Conservation (phyloP, 2,113 vertebrate genomes). For the Ranitomeya variabilis region DNA sequence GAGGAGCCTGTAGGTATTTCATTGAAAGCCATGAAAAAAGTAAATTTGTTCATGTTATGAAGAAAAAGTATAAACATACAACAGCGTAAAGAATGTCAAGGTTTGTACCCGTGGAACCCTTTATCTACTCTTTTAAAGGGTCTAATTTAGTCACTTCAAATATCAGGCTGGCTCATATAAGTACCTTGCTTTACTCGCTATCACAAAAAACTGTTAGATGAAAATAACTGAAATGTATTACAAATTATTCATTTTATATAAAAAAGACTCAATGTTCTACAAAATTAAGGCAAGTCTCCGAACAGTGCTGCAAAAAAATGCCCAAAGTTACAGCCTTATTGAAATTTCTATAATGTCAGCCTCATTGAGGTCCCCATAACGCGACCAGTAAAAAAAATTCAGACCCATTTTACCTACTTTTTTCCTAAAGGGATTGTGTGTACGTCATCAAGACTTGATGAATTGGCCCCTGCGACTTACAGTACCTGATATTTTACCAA, state of each 20-base stretch:
- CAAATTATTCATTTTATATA: background rate
- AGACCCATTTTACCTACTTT: too few relatives aligned
- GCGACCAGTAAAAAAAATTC: too few relatives aligned
- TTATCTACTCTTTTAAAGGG: background rate
- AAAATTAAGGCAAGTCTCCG: background rate
- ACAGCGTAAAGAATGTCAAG: background rate
- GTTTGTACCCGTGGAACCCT: background rate
- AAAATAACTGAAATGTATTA: background rate
- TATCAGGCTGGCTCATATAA: background rate
- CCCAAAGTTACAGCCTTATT: too few relatives aligned
- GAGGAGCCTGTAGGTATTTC: background rate
- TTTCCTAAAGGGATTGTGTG: too few relatives aligned
- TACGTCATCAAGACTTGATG: too few relatives aligned
- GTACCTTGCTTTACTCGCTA: background rate
- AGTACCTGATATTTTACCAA: too few relatives aligned
- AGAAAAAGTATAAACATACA: background rate
- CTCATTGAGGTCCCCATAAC: too few relatives aligned
- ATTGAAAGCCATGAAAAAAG: background rate
- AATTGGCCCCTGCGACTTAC: too few relatives aligned
- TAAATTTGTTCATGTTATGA: background rate
- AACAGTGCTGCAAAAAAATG: too few relatives aligned
- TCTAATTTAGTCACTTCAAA: background rate
- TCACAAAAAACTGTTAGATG: background rate
- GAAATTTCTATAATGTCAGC: too few relatives aligned
- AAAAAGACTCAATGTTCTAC: background rate